phyloP scores from a whole-genome alignment of 1,140 invertebrate species.

The Homalodisca vitripennis region DNA sequence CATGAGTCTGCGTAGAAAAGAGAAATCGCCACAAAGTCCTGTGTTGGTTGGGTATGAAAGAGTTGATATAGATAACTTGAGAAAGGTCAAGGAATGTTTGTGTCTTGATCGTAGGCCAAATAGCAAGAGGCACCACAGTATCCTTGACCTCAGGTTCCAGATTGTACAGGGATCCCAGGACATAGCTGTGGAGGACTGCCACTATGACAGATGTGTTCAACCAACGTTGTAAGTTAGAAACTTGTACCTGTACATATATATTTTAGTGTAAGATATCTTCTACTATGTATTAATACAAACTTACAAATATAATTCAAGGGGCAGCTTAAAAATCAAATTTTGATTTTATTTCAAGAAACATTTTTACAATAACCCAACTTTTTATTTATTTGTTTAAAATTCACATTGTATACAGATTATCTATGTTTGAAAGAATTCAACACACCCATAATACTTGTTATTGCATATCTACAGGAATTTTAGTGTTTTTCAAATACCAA shows the following conservation, averaged over 20 bases:
- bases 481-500: too few relatives aligned
- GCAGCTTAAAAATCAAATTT: too few relatives aligned
- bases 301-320: too few relatives aligned
- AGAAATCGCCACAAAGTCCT: conserved; percentile 77
- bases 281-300: too few relatives aligned
- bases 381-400: too few relatives aligned
- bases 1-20: conserved; percentile 79
- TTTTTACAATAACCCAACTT: too few relatives aligned
- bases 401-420: too few relatives aligned
- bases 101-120: neutral
- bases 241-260: neutral
- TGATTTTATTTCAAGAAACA: too few relatives aligned
- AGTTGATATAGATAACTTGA: conserved; percentile 75
- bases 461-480: too few relatives aligned
- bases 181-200: neutral
- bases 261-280: too few relatives aligned
- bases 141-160: neutral
- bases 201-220: neutral
- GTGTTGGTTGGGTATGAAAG: conserved; percentile 67
- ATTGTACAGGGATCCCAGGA: conserved; percentile 11
- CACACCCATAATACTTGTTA: too few relatives aligned
- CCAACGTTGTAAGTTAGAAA: neutral
- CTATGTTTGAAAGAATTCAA: too few relatives aligned
- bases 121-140: neutral
- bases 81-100: conserved; percentile 62